Base-by-base conservation (phyloP, 2,113 vertebrate species). In the Anas platyrhynchos region DNA sequence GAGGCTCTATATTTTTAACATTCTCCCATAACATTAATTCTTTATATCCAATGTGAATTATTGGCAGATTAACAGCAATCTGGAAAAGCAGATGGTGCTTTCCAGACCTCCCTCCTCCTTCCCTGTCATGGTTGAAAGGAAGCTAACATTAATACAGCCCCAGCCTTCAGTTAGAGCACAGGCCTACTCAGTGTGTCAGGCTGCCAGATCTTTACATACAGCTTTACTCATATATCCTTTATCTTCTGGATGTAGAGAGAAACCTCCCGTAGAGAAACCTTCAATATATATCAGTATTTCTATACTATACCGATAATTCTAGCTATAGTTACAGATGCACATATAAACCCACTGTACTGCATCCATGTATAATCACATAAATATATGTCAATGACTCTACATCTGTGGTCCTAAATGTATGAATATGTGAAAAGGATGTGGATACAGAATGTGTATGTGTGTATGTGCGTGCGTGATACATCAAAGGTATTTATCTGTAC, bases 61-160 rank as follows among this genome's bases (percentile, higher is more conserved):
- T 87, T 96, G 96, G 96, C 96, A 97, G 94, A 96, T 96, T 97
- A 96, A 93, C 94, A 95, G 92, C 94, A 96, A 92, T 97, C 96
- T 97, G 95, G 96, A 96, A 96, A 97, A 96, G 91, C 96, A 97
- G 96, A 96, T 97, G 96, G 96, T 97, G 91, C 92, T 95, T 96
- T 96, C 92, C 96, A 96, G 95, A 93, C 95, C 91, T 95, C 91
- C 96, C 88, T 96, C 96, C 94, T 96, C 88, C 91, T 95, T 94
- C 67, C 74, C 56, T 96, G 91, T 96, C 96, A 96, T 91, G 94
- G 94, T 93, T 97, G 96, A 96, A 95, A 96, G 93, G 96, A 96
- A 96, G 76, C 94, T 92, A 91, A 83, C 94, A 95, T 93, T 95
- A 95, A 92, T 73, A 84, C 94, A 94, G 86, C 78, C 93, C 63